Evolutionary conservation across 2,113 vertebrate species (phyloP), one percentile per base, ranked within the genome.

Genomic region (Rhombomys opimus): DNA sequence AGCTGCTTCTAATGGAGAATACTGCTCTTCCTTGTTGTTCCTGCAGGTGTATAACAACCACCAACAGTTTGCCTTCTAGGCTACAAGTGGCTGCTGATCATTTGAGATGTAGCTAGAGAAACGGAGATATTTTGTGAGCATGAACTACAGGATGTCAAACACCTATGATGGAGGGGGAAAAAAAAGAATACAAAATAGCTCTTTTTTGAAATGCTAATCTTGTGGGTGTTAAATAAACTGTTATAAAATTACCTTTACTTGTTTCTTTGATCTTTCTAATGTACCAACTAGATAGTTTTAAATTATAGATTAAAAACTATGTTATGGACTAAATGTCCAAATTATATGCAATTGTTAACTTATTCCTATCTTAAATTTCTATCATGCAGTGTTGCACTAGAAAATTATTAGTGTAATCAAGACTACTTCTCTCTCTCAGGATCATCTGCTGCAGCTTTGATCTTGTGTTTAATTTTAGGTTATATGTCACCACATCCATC

Each of bases 401-500:
- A 61, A 87, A 85, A 67, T 23, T 35, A 23, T 76, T n/a, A 12
- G 23, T 18, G 18, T 20, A 52, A 35, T 85, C 20, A 30, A 67
- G 80, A 70, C 25, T 65, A 41, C 17, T 22, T 57, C 54, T 87
- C n/a, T 75, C 41, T 95, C 41, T 72, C 15, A 10, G 68, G 75
- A 59, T 93, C 65, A 10, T 59, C 0, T 46, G 27, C 1, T 89
- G 35, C 70, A 97, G 27, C 72, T 65, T 93, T 98, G 75, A 93
- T 57, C 22, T 85, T 93, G 27, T 98, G 6, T 93, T 90, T 17
- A 86, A 4, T 96, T 98, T 4, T 59, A 99, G 99, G 99, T 93
- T 99, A 99, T 95, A 98, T 99, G 98, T 99, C 99, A 1, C 99
- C 99, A 6, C 99, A 99, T 86, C 99, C 99, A 0, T 99, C 99